Evolutionary conservation across 2,888 invertebrate species (phyloP), one percentile per base, ranked within the genome.

Genomic region (Oeneis ivallda): DNA sequence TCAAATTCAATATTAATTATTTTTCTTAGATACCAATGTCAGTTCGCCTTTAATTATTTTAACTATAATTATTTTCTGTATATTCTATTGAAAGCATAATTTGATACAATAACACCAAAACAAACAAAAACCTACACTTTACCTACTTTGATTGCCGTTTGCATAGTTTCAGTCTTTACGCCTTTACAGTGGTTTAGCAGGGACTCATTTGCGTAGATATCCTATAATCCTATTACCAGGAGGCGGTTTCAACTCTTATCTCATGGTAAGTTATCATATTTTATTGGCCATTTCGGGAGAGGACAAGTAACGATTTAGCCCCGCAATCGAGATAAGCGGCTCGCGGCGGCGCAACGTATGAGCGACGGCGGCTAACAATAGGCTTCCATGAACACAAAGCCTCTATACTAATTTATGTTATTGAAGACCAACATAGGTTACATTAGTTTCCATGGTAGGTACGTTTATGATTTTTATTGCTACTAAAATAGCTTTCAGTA

Each of bases 221-320:
- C 62, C 47, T 62, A 66, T 63, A 65, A 66, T 70, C 62, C 47
- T 59, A 66, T 63, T 59, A 65, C 62, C 32, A 49, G 34, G 63
- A 66, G 63, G 64, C 69, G 61, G 47, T 64, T 65, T 63, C 47
- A 34, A 65, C 54, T 63, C 67, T 70, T 70, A 70, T 66, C 66
- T 58, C 49, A 57, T 57, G 50, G 65, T 66, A 57, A 67, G 64
- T 62, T 64, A 64, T 52, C 64, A 67, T 67, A 70, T 70, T 70
- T 70, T 64, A 68, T 66, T 68, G 61, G 54, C 69, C 63, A 67
- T 67, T 72, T 66, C 59, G 65, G 61, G 62, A 59, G 64, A 66
- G 69, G 59, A 68, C 64, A 64, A 66, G 66, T 64, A 65, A 67
- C 64, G 68, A 64, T 70, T 71, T 68, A 67, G 68, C 49, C 57